Conservation (phyloP, 2,888 invertebrate genomes). For the Lithodes maja region DNA sequence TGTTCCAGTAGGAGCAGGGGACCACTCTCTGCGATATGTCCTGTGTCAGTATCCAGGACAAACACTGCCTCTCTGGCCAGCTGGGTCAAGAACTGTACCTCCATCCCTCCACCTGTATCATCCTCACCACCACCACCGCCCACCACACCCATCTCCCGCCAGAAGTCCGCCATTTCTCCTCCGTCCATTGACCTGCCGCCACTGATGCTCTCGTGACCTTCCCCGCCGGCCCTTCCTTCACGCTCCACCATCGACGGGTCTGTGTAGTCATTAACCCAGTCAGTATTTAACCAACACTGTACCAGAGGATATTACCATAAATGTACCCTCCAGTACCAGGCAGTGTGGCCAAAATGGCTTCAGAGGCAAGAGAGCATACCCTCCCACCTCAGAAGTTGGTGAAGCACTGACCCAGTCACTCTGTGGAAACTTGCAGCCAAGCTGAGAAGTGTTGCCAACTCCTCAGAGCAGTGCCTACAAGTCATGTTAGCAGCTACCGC, state of each 20-base stretch:
- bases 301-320: no score
- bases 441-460: no score
- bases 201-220: constrained; percentile 5
- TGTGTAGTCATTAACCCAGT: neutral
- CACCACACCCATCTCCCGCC: neutral
- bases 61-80: constrained; percentile 50
- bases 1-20: constrained; percentile 55
- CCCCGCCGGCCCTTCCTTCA: neutral
- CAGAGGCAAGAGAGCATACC: no score
- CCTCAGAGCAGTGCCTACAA: no score
- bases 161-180: no score
- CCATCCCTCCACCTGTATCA: neutral
- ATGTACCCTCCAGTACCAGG: no score
- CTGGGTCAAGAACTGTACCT: constrained; percentile 44
- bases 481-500: no score
- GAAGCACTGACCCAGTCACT: no score
- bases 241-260: constrained; percentile 2
- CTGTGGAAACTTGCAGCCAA: no score
- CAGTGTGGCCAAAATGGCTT: no score
- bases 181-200: neutral
- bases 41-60: constrained; percentile 46
- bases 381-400: no score
- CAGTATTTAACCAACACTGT: no score
- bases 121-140: neutral
- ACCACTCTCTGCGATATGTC: constrained; percentile 34